A percentile compares a stretch with the other conserved stretches of the same genome.
phyloP scores from a whole-genome alignment of 2,888 invertebrate species.

The Chironomus riparius region DNA sequence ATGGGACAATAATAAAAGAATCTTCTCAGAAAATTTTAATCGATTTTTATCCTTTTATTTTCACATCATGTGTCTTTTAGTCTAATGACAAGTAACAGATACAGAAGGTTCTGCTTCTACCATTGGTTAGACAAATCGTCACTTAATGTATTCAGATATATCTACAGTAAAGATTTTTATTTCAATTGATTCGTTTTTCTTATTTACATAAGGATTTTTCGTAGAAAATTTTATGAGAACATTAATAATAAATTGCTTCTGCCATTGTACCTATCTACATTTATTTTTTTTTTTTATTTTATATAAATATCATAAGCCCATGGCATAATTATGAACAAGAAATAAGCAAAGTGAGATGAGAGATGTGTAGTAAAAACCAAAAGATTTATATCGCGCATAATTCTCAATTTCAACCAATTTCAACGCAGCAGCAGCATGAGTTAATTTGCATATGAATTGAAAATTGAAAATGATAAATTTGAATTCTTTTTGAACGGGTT shows the following conservation, averaged over 20 bases:
- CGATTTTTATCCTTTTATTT: not conserved
- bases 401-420: slow-evolving; percentile 10
- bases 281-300: not conserved
- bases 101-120: no score
- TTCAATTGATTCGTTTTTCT: not conserved
- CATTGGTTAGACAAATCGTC: no score
- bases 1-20: not conserved
- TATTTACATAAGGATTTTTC: not conserved
- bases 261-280: not conserved
- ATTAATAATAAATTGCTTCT: not conserved
- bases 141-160: no score
- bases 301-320: not conserved
- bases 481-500: not conserved
- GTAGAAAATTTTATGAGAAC: not conserved
- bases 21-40: not conserved
- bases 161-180: not conserved
- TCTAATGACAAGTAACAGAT: no score
- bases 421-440: not conserved
- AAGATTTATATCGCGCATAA: slow-evolving; percentile 14
- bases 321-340: no score
- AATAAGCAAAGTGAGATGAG: no score
- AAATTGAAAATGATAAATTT: slow-evolving; percentile 13
- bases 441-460: slow-evolving; percentile 17
- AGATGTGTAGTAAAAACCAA: no score
- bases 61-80: not conserved